Conservation (phyloP, 2,113 vertebrate species). For the Ramphastos sulfuratus region DNA sequence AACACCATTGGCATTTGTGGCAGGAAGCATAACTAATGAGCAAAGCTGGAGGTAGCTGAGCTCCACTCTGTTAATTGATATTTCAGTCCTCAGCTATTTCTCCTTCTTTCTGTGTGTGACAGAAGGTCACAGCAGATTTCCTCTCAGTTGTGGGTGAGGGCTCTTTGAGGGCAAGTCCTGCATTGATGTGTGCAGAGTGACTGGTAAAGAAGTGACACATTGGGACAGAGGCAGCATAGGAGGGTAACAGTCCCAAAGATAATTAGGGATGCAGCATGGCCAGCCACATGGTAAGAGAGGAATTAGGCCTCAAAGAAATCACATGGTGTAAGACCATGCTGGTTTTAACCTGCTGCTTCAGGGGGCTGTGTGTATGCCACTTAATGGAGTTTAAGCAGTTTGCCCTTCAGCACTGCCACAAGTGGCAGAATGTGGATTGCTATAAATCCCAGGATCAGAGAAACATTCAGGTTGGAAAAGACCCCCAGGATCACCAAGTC, state of each 20-base stretch:
- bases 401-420: neutral
- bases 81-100: neutral
- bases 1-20: constrained; percentile 6
- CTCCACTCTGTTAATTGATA: constrained; percentile 1
- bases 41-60: neutral
- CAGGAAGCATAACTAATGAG: constrained; percentile 30
- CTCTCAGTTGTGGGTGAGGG: neutral
- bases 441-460: neutral
- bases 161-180: neutral
- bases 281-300: neutral
- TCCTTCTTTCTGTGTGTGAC: neutral
- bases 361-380: neutral
- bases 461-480: no score
- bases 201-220: accelerated
- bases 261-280: neutral
- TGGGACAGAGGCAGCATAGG: accelerated
- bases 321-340: neutral
- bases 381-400: neutral
- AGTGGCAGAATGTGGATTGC: neutral
- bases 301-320: neutral
- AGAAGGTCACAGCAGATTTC: constrained; percentile 31
- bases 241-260: neutral
- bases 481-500: no score
- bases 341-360: neutral
- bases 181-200: neutral